These are phyloP conservation scores for Propsilocerus akamusi DNA, from an alignment of 1,140 invertebrate genomes.

Conservation along the genomic window DNA sequence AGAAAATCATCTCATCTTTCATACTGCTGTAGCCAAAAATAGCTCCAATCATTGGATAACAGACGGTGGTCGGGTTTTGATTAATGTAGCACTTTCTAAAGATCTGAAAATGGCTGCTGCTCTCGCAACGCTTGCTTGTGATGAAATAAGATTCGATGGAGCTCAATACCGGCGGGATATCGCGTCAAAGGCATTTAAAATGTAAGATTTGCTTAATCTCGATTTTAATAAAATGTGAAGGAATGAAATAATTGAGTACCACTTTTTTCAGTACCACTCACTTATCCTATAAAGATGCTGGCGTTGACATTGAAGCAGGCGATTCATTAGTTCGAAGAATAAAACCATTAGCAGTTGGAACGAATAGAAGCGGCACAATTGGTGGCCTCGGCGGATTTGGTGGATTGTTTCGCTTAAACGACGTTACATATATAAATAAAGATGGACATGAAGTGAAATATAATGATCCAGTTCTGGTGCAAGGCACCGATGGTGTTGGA, in stretches of 20 bases:
- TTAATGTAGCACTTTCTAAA: constrained; percentile 48
- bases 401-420: constrained; percentile 66
- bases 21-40: constrained; percentile 43
- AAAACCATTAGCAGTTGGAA: constrained; percentile 50
- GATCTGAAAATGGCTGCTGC: constrained; percentile 51
- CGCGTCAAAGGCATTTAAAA: constrained; percentile 63
- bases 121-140: constrained; percentile 45
- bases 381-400: constrained; percentile 83
- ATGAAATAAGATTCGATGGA: constrained; percentile 61
- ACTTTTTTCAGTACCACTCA: constrained; percentile 14
- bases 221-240: neutral
- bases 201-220: constrained; percentile 31
- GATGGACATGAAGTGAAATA: constrained; percentile 19
- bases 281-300: constrained; percentile 82
- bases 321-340: constrained; percentile 70
- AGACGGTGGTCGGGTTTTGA: constrained; percentile 82
- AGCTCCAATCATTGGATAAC: constrained; percentile 47
- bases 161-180: constrained; percentile 80
- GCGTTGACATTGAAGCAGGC: constrained; percentile 86
- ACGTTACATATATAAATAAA: constrained; percentile 19
- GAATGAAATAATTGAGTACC: neutral
- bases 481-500: constrained; percentile 87
- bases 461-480: constrained; percentile 72
- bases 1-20: constrained; percentile 39
- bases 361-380: constrained; percentile 49